A percentile compares a stretch with the other conserved stretches of the same genome.
Evolutionary conservation across 2,797 vertebrate genomes (phyloP).

Genomic region (Onychomys leucogaster): DNA sequence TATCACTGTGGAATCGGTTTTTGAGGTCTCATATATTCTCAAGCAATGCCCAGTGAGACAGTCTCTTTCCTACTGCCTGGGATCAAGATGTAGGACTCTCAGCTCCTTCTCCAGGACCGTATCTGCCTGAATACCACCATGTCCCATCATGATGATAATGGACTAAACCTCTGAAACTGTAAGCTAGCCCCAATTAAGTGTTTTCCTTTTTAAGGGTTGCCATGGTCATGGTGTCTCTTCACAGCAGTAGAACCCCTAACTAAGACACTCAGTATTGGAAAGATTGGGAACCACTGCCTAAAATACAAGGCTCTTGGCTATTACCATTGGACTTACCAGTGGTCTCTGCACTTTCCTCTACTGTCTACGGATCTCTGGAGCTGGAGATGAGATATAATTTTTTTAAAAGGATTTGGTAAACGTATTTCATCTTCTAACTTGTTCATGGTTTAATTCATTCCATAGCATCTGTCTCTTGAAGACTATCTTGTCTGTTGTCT

Average conservation of each 20-base stretch:
- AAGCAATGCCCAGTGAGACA: background rate
- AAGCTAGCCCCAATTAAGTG: background rate
- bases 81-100: background rate
- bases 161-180: background rate
- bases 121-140: background rate
- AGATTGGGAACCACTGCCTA: background rate
- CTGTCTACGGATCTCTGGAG: background rate
- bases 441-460: conserved; percentile 70
- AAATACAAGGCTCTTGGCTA: background rate
- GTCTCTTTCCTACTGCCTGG: background rate
- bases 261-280: background rate
- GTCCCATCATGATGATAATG: background rate
- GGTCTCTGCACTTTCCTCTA: background rate
- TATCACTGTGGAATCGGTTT: background rate
- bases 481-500: conserved; percentile 1
- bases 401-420: conserved; percentile 3
- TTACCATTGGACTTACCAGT: background rate
- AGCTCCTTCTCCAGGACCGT: background rate
- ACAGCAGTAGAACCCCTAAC: background rate
- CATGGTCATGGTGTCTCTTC: background rate
- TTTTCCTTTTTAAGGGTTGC: background rate
- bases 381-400: conserved; percentile 1
- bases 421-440: conserved; percentile 52
- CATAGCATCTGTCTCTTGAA: conserved; percentile 63
- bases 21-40: background rate